Evolutionary conservation across 2,113 vertebrate species (phyloP).

Genomic region (Saccopteryx leptura): DNA sequence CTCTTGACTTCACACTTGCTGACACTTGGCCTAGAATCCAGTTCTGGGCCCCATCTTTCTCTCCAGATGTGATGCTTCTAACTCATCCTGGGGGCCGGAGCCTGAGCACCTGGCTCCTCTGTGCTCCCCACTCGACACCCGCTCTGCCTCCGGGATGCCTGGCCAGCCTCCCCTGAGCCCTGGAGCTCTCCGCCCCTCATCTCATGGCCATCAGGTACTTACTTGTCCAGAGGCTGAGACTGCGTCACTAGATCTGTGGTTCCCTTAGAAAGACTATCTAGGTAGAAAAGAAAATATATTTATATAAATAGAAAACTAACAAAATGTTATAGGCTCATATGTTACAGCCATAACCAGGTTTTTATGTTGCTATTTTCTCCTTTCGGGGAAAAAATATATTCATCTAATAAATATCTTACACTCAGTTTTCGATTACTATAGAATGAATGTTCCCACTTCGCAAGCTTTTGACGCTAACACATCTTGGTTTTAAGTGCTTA

Average conservation of each 20-base stretch:
- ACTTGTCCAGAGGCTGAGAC: background rate
- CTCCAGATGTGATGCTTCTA: background rate
- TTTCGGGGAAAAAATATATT: background rate
- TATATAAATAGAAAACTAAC: background rate
- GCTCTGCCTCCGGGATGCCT: accelerated
- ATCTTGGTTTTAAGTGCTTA: background rate
- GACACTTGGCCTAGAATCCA: background rate
- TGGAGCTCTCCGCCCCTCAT: background rate
- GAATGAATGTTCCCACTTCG: background rate
- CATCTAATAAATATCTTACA: background rate
- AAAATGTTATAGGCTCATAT: background rate
- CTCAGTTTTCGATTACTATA: background rate
- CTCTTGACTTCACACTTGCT: background rate
- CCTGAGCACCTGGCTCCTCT: background rate
- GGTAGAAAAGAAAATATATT: background rate
- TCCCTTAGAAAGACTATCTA: background rate
- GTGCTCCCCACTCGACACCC: background rate
- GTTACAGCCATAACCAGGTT: background rate
- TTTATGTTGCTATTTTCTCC: constrained; percentile 6
- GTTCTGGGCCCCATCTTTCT: background rate
- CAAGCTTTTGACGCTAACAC: background rate
- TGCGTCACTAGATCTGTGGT: background rate
- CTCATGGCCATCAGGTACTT: background rate
- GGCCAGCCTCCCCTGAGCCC: background rate
- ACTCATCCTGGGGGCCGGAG: background rate